phyloP scores from a whole-genome alignment of 1,140 invertebrate genomes.

The Temnothorax curvispinosus region DNA sequence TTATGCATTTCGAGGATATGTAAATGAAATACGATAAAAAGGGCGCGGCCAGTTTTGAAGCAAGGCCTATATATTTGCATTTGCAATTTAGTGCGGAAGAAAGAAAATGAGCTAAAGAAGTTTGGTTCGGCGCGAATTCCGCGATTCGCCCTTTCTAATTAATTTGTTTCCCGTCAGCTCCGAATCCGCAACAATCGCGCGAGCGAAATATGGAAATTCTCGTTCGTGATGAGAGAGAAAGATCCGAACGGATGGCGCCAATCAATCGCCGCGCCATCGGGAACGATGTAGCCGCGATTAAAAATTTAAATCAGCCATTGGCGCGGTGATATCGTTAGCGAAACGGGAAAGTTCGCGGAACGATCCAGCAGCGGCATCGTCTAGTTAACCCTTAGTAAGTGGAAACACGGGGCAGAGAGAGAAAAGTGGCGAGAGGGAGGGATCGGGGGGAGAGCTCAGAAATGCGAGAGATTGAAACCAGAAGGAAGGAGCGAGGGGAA shows the following conservation, averaged over 20 bases:
- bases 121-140: not conserved
- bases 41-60: not conserved
- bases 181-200: not conserved
- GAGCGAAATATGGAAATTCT: constrained; percentile 9
- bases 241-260: not conserved
- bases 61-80: not conserved
- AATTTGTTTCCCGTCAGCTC: constrained; percentile 4
- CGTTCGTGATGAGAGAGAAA: too few species aligned
- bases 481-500: not conserved
- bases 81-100: not conserved
- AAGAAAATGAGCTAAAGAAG: not conserved
- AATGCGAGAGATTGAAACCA: constrained; percentile 8
- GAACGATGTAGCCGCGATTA: constrained; percentile 15
- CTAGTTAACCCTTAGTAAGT: not conserved
- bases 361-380: not conserved
- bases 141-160: constrained; percentile 8
- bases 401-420: not conserved
- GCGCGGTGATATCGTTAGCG: constrained; percentile 32
- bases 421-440: not conserved
- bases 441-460: not conserved
- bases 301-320: constrained; percentile 47
- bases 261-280: not conserved
- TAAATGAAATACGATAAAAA: not conserved
- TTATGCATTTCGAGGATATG: not conserved
- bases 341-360: constrained; percentile 26